Evolutionary conservation across 1,140 invertebrate genomes (phyloP).

Genomic region (Caerostris extrusa): DNA sequence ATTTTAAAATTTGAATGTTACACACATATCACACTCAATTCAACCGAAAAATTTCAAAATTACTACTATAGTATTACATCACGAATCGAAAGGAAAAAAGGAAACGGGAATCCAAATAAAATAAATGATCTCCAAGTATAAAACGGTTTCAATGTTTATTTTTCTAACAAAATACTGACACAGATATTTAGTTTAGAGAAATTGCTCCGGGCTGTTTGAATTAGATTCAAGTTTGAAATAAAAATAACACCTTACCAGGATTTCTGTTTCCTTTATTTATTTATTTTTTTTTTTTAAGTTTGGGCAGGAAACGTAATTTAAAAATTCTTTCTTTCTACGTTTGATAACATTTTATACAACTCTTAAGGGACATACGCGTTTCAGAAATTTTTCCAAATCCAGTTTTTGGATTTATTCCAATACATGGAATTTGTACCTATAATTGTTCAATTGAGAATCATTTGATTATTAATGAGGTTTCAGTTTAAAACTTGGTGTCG

Average conservation of each 20-base stretch:
- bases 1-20: no score
- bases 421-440: not conserved
- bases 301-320: not conserved
- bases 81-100: no score
- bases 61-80: no score
- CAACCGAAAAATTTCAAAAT: no score
- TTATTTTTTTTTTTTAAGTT: not conserved
- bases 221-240: not conserved
- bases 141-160: not conserved
- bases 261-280: not conserved
- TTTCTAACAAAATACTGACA: not conserved
- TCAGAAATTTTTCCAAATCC: not conserved
- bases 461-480: no score
- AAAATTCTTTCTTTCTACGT: not conserved
- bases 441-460: not conserved
- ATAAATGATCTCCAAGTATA: not conserved
- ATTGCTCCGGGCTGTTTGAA: not conserved
- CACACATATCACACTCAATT: no score
- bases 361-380: not conserved
- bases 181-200: not conserved
- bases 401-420: not conserved
- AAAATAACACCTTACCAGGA: not conserved
- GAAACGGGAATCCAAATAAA: not conserved
- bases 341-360: not conserved
- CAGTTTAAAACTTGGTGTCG: no score